Conservation (phyloP, 2,797 vertebrate genomes). For the Xiphorhynchus erythropygius region DNA sequence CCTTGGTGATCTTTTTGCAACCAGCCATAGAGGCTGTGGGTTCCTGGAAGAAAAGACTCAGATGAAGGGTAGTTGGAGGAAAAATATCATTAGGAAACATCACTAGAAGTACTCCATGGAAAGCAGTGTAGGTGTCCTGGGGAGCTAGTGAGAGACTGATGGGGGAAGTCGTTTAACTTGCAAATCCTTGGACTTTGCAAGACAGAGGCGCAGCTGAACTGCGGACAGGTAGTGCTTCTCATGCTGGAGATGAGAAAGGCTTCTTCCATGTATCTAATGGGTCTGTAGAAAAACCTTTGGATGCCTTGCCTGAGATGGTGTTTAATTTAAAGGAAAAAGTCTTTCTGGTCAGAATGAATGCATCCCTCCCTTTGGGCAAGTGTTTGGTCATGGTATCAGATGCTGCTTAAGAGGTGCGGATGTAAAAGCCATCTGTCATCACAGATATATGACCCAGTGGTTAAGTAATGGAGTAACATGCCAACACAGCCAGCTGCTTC, state of each 20-base stretch:
- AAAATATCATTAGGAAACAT: neutral
- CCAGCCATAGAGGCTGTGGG: neutral
- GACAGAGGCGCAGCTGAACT: neutral
- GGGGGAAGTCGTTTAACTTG: neutral
- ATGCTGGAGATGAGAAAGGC: neutral
- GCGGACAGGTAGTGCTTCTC: neutral
- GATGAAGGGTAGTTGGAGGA: neutral
- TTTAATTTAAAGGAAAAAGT: slow-evolving; percentile 55
- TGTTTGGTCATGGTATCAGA: slow-evolving; percentile 60
- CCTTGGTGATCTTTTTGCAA: neutral
- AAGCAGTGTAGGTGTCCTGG: neutral
- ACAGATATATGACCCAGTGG: slow-evolving; percentile 70
- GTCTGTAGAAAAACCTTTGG: neutral
- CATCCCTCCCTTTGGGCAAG: neutral
- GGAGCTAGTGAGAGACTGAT: neutral
- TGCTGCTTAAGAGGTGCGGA: slow-evolving; percentile 71
- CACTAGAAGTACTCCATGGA: neutral
- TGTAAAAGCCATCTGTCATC: slow-evolving; percentile 75
- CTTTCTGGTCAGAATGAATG: slow-evolving; percentile 29
- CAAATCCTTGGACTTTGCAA: neutral
- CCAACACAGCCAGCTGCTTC: slow-evolving; percentile 49
- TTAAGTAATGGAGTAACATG: slow-evolving; percentile 69
- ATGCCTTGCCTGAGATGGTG: neutral
- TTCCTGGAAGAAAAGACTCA: neutral
- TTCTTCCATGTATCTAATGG: neutral